phyloP scores from a whole-genome alignment of 2,113 vertebrate species.

The Macquaria australasica region DNA sequence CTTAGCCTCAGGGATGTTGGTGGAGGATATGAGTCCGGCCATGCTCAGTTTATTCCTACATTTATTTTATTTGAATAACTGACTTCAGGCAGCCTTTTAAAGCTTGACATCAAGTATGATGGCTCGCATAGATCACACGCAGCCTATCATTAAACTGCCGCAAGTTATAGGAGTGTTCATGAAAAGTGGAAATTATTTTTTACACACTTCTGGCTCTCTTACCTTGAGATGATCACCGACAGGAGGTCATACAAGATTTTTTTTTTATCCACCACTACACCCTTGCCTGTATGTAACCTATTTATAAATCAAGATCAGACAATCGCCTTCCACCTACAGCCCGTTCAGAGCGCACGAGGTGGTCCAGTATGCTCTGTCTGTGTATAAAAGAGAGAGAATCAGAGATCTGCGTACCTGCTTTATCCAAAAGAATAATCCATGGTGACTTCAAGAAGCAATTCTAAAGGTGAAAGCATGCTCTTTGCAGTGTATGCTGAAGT shows the following conservation, averaged over 20 bases:
- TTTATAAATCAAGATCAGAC: conserved; percentile 74
- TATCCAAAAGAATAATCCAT: conserved; percentile 72
- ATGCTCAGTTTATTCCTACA: neutral
- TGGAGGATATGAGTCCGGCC: neutral
- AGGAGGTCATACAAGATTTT: conserved; percentile 1
- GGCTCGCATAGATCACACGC: neutral
- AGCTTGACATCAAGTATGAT: neutral
- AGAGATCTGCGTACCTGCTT: conserved; percentile 77
- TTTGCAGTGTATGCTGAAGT: conserved; percentile 83
- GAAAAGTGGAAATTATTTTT: conserved; percentile 6
- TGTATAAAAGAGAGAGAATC: conserved; percentile 15
- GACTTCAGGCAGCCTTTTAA: conserved; percentile 9
- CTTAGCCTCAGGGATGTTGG: conserved; percentile 36
- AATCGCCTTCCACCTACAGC: conserved; percentile 54
- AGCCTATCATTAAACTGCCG: conserved; percentile 16
- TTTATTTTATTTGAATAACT: neutral
- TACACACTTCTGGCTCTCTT: neutral
- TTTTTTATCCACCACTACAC: conserved; percentile 32
- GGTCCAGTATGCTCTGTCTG: neutral
- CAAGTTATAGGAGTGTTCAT: neutral
- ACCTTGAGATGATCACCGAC: neutral
- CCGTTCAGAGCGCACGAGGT: conserved; percentile 25
- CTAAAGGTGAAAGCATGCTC: conserved; percentile 88
- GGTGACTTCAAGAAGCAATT: conserved; percentile 82
- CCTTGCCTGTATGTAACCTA: conserved; percentile 60